Conservation (phyloP, 1,140 invertebrate genomes). For the Cotesia chilonis region DNA sequence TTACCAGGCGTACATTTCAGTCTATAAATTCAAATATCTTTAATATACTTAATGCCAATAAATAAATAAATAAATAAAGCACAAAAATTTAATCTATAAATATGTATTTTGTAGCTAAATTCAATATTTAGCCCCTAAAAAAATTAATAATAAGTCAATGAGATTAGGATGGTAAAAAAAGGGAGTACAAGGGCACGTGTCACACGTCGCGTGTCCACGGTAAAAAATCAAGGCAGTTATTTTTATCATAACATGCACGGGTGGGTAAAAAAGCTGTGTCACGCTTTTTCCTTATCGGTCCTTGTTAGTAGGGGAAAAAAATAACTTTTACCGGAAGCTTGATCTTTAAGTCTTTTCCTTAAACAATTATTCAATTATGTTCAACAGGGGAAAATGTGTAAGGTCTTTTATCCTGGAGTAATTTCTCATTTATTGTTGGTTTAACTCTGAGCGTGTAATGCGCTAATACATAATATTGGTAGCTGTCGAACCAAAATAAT, state of each 20-base stretch:
- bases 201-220: constrained; percentile 17
- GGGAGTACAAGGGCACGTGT: constrained; percentile 8
- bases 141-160: too few relatives aligned
- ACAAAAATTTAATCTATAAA: background rate
- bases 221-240: constrained; percentile 27
- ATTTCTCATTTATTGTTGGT: too few relatives aligned
- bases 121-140: too few relatives aligned
- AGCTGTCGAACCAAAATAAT: too few relatives aligned
- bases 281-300: background rate
- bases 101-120: background rate
- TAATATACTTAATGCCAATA: background rate
- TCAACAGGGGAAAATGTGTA: too few relatives aligned
- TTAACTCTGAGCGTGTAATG: too few relatives aligned
- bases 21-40: constrained; percentile 13
- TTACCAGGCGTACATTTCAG: constrained; percentile 17
- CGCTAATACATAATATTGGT: too few relatives aligned
- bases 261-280: background rate
- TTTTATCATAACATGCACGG: constrained; percentile 15
- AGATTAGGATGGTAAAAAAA: background rate
- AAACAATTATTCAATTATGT: background rate
- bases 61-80: background rate
- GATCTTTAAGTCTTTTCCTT: background rate
- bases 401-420: too few relatives aligned
- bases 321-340: background rate
- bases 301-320: background rate